phyloP scores from a whole-genome alignment of 2,888 invertebrate species.

The Lottia scabra region DNA sequence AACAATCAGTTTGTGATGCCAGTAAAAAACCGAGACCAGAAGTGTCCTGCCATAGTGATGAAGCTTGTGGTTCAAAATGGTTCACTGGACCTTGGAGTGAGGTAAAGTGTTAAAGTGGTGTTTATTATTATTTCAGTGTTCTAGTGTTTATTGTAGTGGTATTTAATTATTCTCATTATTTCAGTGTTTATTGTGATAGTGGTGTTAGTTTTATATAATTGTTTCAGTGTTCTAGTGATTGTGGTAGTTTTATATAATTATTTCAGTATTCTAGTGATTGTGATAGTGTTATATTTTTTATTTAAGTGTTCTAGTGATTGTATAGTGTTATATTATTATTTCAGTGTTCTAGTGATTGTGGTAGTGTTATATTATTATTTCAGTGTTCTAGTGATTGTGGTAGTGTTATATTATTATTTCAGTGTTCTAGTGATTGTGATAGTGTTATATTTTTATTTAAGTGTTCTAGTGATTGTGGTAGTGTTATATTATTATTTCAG shows the following conservation, averaged over 20 bases:
- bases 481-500: conserved; percentile 33
- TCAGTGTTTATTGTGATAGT: conserved; percentile 63
- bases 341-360: too few relatives aligned
- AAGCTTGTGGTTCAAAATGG: conserved; percentile 48
- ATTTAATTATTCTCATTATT: conserved; percentile 1
- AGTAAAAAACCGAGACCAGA: conserved; percentile 37
- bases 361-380: too few relatives aligned
- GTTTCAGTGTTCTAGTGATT: conserved; percentile 38
- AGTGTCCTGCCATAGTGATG: conserved; percentile 42
- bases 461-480: conserved; percentile 65
- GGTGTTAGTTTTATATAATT: conserved; percentile 46
- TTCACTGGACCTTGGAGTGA: conserved; percentile 53
- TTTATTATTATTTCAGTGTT: too few relatives aligned
- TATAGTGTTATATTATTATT: too few relatives aligned
- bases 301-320: conserved; percentile 36
- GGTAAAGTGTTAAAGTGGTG: conserved; percentile 26
- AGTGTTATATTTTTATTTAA: conserved; percentile 25
- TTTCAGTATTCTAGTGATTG: conserved; percentile 54
- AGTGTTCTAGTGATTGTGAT: too few relatives aligned
- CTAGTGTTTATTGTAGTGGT: too few relatives aligned
- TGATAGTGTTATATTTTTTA: conserved; percentile 42
- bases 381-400: too few relatives aligned
- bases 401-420: too few relatives aligned
- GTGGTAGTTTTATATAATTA: conserved; percentile 9
- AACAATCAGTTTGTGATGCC: conserved; percentile 30